Conservation (phyloP, 2,797 vertebrate species). For the Valencia hispanica region DNA sequence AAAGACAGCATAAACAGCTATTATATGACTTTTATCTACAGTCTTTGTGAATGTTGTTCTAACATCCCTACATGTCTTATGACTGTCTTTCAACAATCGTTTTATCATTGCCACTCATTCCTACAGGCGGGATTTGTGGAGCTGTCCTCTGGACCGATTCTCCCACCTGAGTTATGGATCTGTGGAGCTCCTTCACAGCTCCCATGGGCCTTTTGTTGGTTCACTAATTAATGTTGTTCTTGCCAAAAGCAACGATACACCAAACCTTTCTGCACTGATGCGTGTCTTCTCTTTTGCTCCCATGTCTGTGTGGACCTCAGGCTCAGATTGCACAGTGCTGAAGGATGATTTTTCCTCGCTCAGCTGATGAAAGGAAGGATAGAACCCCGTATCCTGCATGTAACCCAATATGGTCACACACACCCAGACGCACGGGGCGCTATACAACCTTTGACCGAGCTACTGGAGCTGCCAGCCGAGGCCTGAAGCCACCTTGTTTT, state of each 20-base stretch:
- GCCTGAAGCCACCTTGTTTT: slow-evolving; percentile 45
- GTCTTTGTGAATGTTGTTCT: not conserved
- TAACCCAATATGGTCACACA: slow-evolving; percentile 57
- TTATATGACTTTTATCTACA: not conserved
- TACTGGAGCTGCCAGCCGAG: slow-evolving; percentile 33
- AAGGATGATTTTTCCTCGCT: slow-evolving; percentile 62
- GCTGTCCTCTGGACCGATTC: not conserved
- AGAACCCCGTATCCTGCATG: slow-evolving; percentile 59
- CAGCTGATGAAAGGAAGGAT: slow-evolving; percentile 71
- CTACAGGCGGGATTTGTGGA: not conserved
- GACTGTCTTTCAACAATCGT: not conserved
- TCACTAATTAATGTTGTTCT: not conserved
- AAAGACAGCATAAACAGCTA: not conserved
- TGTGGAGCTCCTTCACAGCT: not conserved
- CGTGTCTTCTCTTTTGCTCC: not conserved
- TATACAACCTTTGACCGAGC: slow-evolving; percentile 52
- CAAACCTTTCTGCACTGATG: not conserved
- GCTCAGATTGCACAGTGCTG: slow-evolving; percentile 62
- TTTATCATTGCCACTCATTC: not conserved
- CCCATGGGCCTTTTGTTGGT: not conserved
- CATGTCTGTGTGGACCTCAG: slow-evolving; percentile 18
- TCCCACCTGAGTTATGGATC: not conserved
- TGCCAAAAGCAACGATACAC: not conserved
- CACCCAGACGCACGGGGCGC: slow-evolving; percentile 26
- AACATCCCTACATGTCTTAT: not conserved